These are phyloP conservation scores for Myotis myotis DNA, from an alignment of 2,797 vertebrate species.

Conservation along the genomic window DNA sequence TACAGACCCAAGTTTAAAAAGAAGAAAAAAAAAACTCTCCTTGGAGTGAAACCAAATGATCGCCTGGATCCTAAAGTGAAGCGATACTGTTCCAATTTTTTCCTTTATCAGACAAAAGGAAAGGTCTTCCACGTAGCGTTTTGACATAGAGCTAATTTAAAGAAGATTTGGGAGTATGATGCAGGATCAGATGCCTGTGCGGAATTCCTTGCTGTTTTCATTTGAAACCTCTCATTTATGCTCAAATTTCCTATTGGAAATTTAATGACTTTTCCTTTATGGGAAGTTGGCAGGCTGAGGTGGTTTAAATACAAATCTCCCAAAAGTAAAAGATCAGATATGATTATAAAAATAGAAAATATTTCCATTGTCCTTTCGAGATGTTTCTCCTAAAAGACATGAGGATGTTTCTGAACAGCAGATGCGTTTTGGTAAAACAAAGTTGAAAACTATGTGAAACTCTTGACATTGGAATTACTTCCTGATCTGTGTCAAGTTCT, in stretches of 20 bases:
- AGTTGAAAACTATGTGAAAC: slow-evolving; percentile 72
- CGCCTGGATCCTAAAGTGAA: slow-evolving; percentile 75
- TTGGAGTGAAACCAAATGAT: slow-evolving; percentile 78
- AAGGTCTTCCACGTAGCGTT: slow-evolving; percentile 79
- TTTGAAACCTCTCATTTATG: slow-evolving; percentile 90
- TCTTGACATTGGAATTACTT: slow-evolving; percentile 64
- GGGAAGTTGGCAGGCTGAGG: slow-evolving; percentile 69
- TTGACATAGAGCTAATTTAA: slow-evolving; percentile 93
- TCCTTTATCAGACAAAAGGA: slow-evolving; percentile 79
- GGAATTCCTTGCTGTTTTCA: slow-evolving; percentile 91
- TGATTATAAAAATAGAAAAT: slow-evolving; percentile 65
- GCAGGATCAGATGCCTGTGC: slow-evolving; percentile 93
- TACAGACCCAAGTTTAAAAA: slow-evolving; percentile 65
- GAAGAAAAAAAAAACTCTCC: slow-evolving; percentile 51
- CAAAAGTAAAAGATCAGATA: slow-evolving; percentile 75
- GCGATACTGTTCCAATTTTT: slow-evolving; percentile 80
- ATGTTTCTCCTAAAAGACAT: slow-evolving; percentile 78
- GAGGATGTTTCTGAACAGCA: slow-evolving; percentile 76
- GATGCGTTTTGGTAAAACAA: slow-evolving; percentile 76
- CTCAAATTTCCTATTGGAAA: slow-evolving; percentile 89
- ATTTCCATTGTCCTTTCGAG: slow-evolving; percentile 61
- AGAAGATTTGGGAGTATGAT: slow-evolving; percentile 93
- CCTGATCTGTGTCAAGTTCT: slow-evolving; percentile 61
- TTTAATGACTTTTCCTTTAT: slow-evolving; percentile 74
- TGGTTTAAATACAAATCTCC: slow-evolving; percentile 73